Conservation (phyloP, 2,888 invertebrate species). For the Phasia obesa region DNA sequence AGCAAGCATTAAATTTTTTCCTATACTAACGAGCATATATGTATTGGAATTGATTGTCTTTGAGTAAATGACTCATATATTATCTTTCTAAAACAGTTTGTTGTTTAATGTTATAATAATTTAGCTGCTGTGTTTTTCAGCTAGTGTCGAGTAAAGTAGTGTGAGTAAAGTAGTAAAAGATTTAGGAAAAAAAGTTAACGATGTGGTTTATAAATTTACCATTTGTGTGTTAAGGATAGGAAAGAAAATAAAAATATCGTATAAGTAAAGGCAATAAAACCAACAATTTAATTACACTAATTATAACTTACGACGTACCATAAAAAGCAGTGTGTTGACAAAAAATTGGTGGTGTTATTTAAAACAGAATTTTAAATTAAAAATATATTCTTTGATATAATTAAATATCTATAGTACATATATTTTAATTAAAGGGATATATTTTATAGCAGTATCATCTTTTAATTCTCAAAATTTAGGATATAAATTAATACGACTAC, state of each 20-base stretch:
- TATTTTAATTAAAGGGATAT: too few relatives aligned
- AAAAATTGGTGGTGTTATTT: too few relatives aligned
- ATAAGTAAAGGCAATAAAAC: conserved; percentile 18
- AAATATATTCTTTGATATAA: too few relatives aligned
- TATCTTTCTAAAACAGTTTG: conserved; percentile 3
- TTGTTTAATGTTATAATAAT: conserved; percentile 20
- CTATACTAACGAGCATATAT: not conserved
- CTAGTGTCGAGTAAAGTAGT: too few relatives aligned
- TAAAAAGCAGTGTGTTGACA: too few relatives aligned
- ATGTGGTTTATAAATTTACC: conserved; percentile 37
- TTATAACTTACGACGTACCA: too few relatives aligned
- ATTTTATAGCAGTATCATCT: too few relatives aligned
- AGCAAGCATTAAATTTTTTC: conserved; percentile 6
- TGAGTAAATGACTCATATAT: not conserved
- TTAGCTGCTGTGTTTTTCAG: not conserved
- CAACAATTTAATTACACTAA: conserved; percentile 53
- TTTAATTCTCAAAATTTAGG: too few relatives aligned
- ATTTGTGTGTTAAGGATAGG: conserved; percentile 29
- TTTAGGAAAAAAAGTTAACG: not conserved
- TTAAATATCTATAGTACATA: too few relatives aligned
- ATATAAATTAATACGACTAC: too few relatives aligned
- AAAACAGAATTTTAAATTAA: too few relatives aligned
- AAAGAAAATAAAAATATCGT: not conserved
- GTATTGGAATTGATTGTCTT: not conserved
- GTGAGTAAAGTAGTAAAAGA: not conserved